Base-by-base conservation (phyloP, 2,113 vertebrate genomes). In the Acrocephalus kingi region DNA sequence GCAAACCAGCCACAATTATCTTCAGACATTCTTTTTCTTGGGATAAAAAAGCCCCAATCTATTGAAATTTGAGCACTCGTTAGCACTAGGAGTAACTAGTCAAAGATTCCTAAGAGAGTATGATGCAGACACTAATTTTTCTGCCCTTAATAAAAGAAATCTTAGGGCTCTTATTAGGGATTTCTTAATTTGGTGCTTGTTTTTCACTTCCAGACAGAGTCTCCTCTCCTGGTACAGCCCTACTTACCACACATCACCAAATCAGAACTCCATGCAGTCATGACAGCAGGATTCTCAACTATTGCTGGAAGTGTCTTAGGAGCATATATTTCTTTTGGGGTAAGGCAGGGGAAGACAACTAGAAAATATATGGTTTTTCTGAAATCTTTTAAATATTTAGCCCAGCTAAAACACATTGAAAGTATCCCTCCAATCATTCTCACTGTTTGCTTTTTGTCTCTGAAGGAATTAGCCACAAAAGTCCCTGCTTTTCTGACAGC, bases 221-320 rank as follows among this genome's bases (percentile, higher is more conserved):
- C 98, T 41, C 97, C 98, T 52, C 98, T 99, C 51, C 85, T 99
- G 82, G 98, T 99, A 56, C 96, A 77, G 27, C 99, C 98, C 0
- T 99, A 99, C 82, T 94, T 99, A 71, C 90, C 96, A 4, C 59
- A 96, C 2, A 51, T 99, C 55, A 99, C 99, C 48, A 85, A 80
- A 84, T 99, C 99, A 7, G 99, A 99, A 89, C 98, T 99, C 41
- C 99, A 99, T 13, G 98, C 99, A 8, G 75, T 99, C 76, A 99
- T 99, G 98, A 98, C 98, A 2, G 98, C 98, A 19, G 99, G 99
- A 22, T 99, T 99, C 39, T 95, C 99, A 58, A 98, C 98, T 15
- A 98, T 99, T 79, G 98, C 99, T 41, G 99, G 99, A 59, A 98
- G 97, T 41, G 98, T 99, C 63, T 94, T 99, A 68, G 98, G 98